Conservation (phyloP, 1,140 invertebrate species). For the Drosophila nikananu region DNA sequence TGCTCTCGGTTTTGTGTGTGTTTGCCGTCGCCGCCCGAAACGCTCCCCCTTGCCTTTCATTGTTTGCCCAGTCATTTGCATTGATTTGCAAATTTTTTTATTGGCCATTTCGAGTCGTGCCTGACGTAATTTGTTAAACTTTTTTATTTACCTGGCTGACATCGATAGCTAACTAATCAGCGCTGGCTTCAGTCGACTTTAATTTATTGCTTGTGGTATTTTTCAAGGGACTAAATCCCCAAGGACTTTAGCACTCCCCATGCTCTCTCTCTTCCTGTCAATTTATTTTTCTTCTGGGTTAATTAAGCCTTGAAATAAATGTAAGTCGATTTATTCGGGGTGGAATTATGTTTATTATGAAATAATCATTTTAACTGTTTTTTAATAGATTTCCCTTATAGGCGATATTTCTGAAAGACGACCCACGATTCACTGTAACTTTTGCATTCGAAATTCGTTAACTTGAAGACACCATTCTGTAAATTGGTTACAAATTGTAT, state of each 20-base stretch:
- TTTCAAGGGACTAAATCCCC: neutral
- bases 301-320: neutral
- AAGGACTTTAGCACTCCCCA: slow-evolving; percentile 24
- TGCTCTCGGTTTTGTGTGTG: slow-evolving; percentile 65
- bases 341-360: too few relatives aligned
- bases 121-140: slow-evolving; percentile 73
- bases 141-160: slow-evolving; percentile 69
- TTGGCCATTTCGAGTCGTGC: slow-evolving; percentile 35
- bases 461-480: slow-evolving; percentile 13
- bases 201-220: slow-evolving; percentile 31
- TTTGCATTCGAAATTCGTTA: slow-evolving; percentile 20
- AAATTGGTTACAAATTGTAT: neutral
- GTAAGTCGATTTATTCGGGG: neutral
- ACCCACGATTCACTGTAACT: slow-evolving; percentile 42
- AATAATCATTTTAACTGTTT: neutral
- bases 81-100: slow-evolving; percentile 76
- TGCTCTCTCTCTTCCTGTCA: neutral
- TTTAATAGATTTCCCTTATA: slow-evolving; percentile 1
- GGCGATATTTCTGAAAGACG: slow-evolving; percentile 19
- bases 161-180: slow-evolving; percentile 68
- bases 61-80: slow-evolving; percentile 69
- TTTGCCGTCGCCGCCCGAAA: neutral
- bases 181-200: slow-evolving; percentile 44
- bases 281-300: neutral
- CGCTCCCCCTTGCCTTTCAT: neutral